A percentile compares a stretch with the other conserved stretches of the same genome.
phyloP scores from a whole-genome alignment of 2,797 vertebrate genomes.

The Silurus aristotelis region DNA sequence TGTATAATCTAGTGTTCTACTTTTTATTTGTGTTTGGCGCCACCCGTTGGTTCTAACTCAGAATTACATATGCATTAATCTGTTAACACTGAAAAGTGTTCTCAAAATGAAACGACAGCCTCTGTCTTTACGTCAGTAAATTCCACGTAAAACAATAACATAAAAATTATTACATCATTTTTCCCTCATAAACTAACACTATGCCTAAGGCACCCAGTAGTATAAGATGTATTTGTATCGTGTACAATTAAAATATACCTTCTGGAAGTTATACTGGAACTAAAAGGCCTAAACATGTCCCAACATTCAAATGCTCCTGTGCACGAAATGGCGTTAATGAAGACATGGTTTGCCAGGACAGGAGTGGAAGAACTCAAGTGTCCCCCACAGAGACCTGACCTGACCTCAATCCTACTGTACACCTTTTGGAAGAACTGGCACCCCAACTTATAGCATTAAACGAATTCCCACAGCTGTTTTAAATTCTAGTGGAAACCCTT shows the following conservation, averaged over 20 bases:
- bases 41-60: background rate
- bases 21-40: background rate
- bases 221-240: background rate
- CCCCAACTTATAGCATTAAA: background rate
- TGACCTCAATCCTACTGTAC: background rate
- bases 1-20: background rate
- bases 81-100: background rate
- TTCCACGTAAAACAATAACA: background rate
- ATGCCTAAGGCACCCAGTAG: background rate
- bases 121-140: background rate
- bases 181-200: background rate
- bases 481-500: background rate
- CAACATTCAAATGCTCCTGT: background rate
- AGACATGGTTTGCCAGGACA: background rate
- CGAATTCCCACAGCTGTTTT: background rate
- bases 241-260: background rate
- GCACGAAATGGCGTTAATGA: too few species aligned
- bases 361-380: background rate
- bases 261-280: background rate
- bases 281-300: too few species aligned
- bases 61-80: background rate
- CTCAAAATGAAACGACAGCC: background rate
- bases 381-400: background rate
- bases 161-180: too few species aligned
- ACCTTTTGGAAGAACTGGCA: background rate